Base-by-base conservation (phyloP, 2,113 vertebrate species). In the Rallus limicola region DNA sequence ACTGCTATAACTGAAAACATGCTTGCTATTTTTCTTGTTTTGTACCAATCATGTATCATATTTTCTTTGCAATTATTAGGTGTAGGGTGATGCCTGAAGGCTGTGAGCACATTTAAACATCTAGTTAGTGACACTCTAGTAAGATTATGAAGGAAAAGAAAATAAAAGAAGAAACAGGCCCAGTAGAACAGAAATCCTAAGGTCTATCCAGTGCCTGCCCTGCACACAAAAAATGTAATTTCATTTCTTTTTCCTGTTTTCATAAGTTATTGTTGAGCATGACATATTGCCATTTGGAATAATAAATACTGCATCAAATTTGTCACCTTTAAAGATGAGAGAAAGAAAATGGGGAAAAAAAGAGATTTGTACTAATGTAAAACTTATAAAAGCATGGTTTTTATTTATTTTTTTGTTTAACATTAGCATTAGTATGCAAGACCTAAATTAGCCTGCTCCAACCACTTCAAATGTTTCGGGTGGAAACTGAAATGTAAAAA, bases 161-260 rank as follows among this genome's bases (percentile, higher is more conserved):
- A 87, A 76, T 29, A 90, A 53, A 8, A 48, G 42, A 87, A 53
- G n/a, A 76, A 95, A 28, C 1, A 29, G 31, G 6, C 8, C 58
- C 25, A 31, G 4, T 10, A 31, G 55, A 88, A 92, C 6, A 76
- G 17, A 62, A 77, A 50, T 40, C 33, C 9, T 36, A 11, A 68
- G 63, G n/a, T 70, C 14, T n/a, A 8, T 19, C 10, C 8, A 50
- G 44, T 0, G 3, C 2, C 4, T 2, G 0, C 31, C 62, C 31
- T n/a, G 26, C 42, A 34, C 2, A 29, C 4, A 89, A 26, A 72
- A 31, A 18, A 25, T 1, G 4, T 25, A 5, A 5, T 82, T 75
- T 60, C 2, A 5, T 17, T 82, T 33, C 3, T 80, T 82, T 91
- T 76, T 4, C 8, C 2, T 59, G 5, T 72, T 82, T 89, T 82